Base-by-base conservation (phyloP, 2,113 vertebrate genomes). In the human (Homo sapiens) region DNA sequence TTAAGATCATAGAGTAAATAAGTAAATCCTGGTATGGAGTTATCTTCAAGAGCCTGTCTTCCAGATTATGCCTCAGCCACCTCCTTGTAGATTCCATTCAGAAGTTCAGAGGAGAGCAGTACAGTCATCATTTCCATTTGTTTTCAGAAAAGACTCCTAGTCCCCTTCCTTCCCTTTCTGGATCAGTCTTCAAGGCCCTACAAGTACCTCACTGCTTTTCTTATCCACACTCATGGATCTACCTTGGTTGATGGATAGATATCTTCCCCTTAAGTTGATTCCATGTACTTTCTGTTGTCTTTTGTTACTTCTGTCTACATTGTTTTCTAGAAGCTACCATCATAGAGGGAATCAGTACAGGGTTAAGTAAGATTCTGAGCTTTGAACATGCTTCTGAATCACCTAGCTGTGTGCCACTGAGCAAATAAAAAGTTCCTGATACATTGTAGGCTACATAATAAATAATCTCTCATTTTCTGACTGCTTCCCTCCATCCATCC, bases 341-440 rank as follows among this genome's bases (percentile, higher is more conserved):
- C 30, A 22, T 9, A 45, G 52, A 96, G 13, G 3, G 2, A 59
- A 23, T 78, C 43, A 90, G 32, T 22, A 75, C 11, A 50, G 81
- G 27, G 25, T 52, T 82, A 88, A 70, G 25, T 32, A 85, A 86
- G 40, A 76, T 10, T 76, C 25, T 81, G 32, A 7, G 25, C 61
- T 96, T 84, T 57, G 75, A 72, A 43, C 38, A 64, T 23, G 18
- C 40, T 76, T 90, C 61, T 72, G 61, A 45, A 30, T 84, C 43
- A 35, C 66, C 94, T 64, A 79, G 8, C 40, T 52, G 7, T 68
- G 8, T 57, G 61, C 32, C 45, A 78, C 16, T 16, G 12, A n/a
- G 32, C 38, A 81, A 75, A 40, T 83, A 52, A 64, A 61, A 92
- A 64, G 17, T 52, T 22, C 20, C 73, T 59, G 57, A 5, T 35